Conservation (phyloP, 2,888 invertebrate species). For the Amblyjoppa fuscipennis region DNA sequence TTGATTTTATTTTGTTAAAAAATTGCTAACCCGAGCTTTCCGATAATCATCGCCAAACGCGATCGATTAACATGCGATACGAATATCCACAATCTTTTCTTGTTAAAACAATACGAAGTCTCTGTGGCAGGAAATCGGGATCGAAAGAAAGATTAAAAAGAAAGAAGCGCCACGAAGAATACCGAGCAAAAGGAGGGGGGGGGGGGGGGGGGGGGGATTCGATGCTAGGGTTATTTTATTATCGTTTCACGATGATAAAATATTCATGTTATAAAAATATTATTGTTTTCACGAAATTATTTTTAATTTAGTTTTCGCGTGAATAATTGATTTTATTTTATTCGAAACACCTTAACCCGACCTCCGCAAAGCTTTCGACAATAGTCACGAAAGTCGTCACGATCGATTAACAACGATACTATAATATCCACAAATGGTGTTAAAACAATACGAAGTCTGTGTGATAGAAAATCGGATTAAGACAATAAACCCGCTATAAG, state of each 20-base stretch:
- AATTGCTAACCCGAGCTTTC: too few relatives aligned
- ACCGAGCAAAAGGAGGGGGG: not conserved
- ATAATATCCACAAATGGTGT: constrained; percentile 63
- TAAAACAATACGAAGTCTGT: constrained; percentile 75
- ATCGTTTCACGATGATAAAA: too few relatives aligned
- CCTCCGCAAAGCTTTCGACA: too few relatives aligned
- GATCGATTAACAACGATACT: not conserved
- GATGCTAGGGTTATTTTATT: not conserved
- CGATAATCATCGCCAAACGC: too few relatives aligned
- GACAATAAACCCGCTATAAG: constrained; percentile 82
- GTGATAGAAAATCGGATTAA: constrained; percentile 84
- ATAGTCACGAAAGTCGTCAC: too few relatives aligned
- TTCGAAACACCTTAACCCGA: too few relatives aligned
- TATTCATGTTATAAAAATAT: too few relatives aligned
- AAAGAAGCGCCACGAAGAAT: constrained; percentile 45
- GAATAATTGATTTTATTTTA: too few relatives aligned
- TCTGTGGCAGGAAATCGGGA: constrained; percentile 83
- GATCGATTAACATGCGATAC: not conserved
- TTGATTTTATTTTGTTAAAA: too few relatives aligned
- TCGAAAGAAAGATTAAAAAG: constrained; percentile 71
- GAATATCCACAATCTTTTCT: constrained; percentile 57
- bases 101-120: constrained; percentile 74
- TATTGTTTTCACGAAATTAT: too few relatives aligned
- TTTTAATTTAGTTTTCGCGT: too few relatives aligned
- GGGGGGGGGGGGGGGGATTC: not conserved